Percentiles rank a stretch among this genome's conserved stretches.
Evolutionary conservation across 2,888 invertebrate species (phyloP).

Genomic region (Druceiella hillmani): DNA sequence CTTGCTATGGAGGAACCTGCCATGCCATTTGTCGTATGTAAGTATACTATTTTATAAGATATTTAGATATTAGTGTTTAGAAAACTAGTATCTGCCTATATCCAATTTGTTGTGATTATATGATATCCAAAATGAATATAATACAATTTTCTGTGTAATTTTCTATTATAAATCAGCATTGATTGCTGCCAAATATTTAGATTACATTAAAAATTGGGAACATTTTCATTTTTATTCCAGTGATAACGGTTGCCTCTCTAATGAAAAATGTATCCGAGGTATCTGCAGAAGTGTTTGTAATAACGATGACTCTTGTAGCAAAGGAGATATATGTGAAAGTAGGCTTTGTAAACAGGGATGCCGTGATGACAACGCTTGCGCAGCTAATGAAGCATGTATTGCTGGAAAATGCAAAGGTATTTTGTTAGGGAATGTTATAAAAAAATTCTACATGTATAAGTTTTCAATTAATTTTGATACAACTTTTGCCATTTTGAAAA

Average conservation of each 20-base stretch:
- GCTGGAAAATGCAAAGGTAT: constrained; percentile 76
- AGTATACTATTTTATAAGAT: constrained; percentile 22
- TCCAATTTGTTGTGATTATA: too few species aligned
- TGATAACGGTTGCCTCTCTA: constrained; percentile 75
- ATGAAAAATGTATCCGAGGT: constrained; percentile 80
- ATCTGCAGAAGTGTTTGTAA: constrained; percentile 83
- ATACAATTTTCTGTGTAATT: too few species aligned
- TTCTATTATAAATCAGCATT: too few species aligned
- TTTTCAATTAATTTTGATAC: constrained; percentile 1
- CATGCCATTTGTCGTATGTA: constrained; percentile 73
- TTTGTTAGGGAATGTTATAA: constrained; percentile 17
- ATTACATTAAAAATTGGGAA: too few species aligned
- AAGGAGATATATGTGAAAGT: constrained; percentile 82
- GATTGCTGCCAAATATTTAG: too few species aligned
- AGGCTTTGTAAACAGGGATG: constrained; percentile 84
- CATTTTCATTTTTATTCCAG: constrained; percentile 39
- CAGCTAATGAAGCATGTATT: constrained; percentile 69
- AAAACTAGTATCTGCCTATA: neutral
- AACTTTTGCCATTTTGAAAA: constrained; percentile 5
- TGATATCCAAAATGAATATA: too few species aligned
- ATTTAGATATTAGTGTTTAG: neutral
- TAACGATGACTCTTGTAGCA: constrained; percentile 73
- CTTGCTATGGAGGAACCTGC: constrained; percentile 74
- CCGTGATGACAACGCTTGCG: constrained; percentile 75
- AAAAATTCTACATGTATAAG: constrained; percentile 3